Conservation (phyloP, 2,888 invertebrate species). For the Sarcophaga carnaria region DNA sequence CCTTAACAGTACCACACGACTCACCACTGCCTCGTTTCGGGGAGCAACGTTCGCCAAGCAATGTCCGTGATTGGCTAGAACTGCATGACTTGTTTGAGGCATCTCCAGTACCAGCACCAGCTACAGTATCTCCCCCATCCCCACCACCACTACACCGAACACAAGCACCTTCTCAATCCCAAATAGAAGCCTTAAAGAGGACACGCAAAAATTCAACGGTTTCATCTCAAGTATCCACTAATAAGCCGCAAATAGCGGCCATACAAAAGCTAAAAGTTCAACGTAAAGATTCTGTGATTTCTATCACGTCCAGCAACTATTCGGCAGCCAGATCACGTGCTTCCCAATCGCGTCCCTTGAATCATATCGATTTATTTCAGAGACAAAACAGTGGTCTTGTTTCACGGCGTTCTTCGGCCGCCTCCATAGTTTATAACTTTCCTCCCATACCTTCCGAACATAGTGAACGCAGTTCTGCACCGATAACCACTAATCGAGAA, state of each 20-base stretch:
- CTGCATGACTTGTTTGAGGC: slow-evolving; percentile 78
- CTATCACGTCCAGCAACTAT: slow-evolving; percentile 74
- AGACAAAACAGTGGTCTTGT: slow-evolving; percentile 78
- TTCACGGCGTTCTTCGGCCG: slow-evolving; percentile 78
- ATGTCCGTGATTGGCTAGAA: slow-evolving; percentile 81
- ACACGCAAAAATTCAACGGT: slow-evolving; percentile 74
- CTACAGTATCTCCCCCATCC: slow-evolving; percentile 9
- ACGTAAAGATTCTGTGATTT: slow-evolving; percentile 74
- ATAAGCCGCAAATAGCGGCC: slow-evolving; percentile 64
- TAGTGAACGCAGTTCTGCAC: slow-evolving; percentile 54
- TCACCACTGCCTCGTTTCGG: slow-evolving; percentile 78
- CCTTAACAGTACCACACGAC: slow-evolving; percentile 60
- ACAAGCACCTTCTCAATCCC: slow-evolving; percentile 48
- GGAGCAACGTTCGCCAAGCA: slow-evolving; percentile 80
- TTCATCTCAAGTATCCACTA: slow-evolving; percentile 73
- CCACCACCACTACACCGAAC: slow-evolving; percentile 40
- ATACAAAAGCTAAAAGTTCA: slow-evolving; percentile 56
- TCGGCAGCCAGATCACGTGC: slow-evolving; percentile 73
- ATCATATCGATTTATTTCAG: slow-evolving; percentile 77
- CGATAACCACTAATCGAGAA: slow-evolving; percentile 41
- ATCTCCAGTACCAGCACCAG: slow-evolving; percentile 33
- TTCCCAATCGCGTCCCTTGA: slow-evolving; percentile 71
- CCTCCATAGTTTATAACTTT: slow-evolving; percentile 78
- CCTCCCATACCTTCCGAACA: slow-evolving; percentile 76
- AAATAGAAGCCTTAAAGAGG: slow-evolving; percentile 23